A percentile compares a stretch with the other conserved stretches of the same genome.
phyloP scores from a whole-genome alignment of 1,140 invertebrate genomes.

The Trinorchestia longiramus region DNA sequence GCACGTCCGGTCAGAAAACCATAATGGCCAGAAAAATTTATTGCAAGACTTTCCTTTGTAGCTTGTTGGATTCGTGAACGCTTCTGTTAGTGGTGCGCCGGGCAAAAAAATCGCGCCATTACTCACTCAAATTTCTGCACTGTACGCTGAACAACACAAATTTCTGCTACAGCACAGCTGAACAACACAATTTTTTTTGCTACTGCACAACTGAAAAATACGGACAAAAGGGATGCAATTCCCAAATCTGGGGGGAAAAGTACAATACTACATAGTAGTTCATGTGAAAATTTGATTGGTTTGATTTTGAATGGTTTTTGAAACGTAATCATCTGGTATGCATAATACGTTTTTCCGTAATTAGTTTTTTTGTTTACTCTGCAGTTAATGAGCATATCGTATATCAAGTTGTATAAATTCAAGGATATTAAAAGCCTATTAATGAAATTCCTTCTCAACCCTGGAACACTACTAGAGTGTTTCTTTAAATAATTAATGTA shows the following conservation, averaged over 20 bases:
- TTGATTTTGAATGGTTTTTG: neutral
- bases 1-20: neutral
- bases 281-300: too few species aligned
- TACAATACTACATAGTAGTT: too few species aligned
- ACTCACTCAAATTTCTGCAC: neutral
- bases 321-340: too few species aligned
- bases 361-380: too few species aligned
- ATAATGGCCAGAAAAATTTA: constrained; percentile 1
- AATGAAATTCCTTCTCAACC: neutral
- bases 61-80: neutral
- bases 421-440: neutral
- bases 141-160: too few species aligned
- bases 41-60: neutral
- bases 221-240: neutral
- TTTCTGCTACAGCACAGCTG: neutral
- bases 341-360: too few species aligned
- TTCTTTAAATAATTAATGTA: neutral
- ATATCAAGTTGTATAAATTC: neutral
- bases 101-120: neutral
- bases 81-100: neutral
- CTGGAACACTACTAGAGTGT: neutral
- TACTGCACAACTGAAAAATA: neutral
- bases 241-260: neutral
- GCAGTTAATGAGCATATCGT: neutral
- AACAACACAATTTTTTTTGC: neutral